These are phyloP conservation scores for Torymus texanus DNA, from an alignment of 2,888 invertebrate species.

Conservation along the genomic window DNA sequence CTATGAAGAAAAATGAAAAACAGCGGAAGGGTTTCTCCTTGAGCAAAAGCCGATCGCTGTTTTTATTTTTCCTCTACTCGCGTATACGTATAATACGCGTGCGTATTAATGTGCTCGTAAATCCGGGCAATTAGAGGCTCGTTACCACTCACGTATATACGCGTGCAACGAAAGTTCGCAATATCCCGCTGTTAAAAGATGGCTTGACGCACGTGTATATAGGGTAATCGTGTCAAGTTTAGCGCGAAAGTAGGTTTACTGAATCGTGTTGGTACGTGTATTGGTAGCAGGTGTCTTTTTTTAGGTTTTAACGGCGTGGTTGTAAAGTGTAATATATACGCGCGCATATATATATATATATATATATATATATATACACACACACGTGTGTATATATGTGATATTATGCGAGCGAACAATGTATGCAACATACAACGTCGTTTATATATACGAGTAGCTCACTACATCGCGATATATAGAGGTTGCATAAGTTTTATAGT, in stretches of 20 bases:
- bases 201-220: background rate
- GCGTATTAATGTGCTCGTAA: slow-evolving; percentile 64
- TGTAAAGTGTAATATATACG: no score
- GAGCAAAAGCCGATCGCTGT: slow-evolving; percentile 43
- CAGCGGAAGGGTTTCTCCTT: slow-evolving; percentile 59
- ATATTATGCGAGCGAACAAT: slow-evolving; percentile 3
- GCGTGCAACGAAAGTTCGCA: slow-evolving; percentile 59
- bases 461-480: background rate
- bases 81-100: background rate
- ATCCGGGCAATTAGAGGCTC: slow-evolving; percentile 66
- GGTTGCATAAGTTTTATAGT: slow-evolving; percentile 36
- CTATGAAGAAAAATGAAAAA: slow-evolving; percentile 19
- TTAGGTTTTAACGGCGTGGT: background rate
- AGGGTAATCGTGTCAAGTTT: slow-evolving; percentile 49
- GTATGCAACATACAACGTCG: background rate
- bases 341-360: no score
- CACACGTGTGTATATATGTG: no score
- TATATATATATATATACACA: no score
- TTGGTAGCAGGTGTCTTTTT: background rate
- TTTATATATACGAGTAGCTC: background rate
- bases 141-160: slow-evolving; percentile 52
- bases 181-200: slow-evolving; percentile 9
- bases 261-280: background rate
- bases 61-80: background rate
- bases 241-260: slow-evolving; percentile 31